phyloP scores from a whole-genome alignment of 2,113 vertebrate species.

The Phycodurus eques region DNA sequence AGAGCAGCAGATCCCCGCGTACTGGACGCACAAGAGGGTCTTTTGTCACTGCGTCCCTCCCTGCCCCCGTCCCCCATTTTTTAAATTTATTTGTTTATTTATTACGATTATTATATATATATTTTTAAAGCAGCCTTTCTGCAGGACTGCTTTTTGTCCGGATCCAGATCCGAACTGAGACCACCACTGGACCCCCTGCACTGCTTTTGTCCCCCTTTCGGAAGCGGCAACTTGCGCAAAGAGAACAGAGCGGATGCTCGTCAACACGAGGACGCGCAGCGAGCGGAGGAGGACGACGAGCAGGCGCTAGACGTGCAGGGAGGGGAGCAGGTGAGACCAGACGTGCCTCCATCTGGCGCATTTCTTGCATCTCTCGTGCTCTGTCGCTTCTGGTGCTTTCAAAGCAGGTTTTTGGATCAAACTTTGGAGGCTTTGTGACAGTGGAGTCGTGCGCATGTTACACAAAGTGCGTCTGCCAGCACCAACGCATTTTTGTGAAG shows the following conservation, averaged over 20 bases:
- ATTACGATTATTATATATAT: too few species aligned
- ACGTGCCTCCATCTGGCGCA: background rate
- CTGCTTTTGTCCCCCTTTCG: background rate
- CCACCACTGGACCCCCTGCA: background rate
- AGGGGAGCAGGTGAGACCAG: background rate
- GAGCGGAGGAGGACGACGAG: background rate
- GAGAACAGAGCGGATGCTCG: background rate
- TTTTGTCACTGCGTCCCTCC: background rate
- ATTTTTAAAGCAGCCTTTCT: background rate
- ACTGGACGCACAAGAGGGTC: background rate
- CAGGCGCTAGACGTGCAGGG: background rate
- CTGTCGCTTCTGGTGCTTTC: background rate
- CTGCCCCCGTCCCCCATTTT: background rate
- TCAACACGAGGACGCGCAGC: background rate
- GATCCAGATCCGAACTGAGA: background rate
- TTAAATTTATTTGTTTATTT: background rate
- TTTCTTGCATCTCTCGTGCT: background rate
- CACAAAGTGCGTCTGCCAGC: too few species aligned
- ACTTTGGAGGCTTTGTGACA: background rate
- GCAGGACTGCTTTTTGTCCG: conserved; percentile 2
- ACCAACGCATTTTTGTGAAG: too few species aligned
- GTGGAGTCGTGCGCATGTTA: too few species aligned
- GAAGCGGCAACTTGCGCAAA: background rate
- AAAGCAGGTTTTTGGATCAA: background rate
- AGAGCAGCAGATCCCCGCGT: background rate